Evolutionary conservation across 2,797 vertebrate genomes (phyloP), one percentile per base, ranked within the genome.

Genomic region (Pipistrellus pipistrellus): DNA sequence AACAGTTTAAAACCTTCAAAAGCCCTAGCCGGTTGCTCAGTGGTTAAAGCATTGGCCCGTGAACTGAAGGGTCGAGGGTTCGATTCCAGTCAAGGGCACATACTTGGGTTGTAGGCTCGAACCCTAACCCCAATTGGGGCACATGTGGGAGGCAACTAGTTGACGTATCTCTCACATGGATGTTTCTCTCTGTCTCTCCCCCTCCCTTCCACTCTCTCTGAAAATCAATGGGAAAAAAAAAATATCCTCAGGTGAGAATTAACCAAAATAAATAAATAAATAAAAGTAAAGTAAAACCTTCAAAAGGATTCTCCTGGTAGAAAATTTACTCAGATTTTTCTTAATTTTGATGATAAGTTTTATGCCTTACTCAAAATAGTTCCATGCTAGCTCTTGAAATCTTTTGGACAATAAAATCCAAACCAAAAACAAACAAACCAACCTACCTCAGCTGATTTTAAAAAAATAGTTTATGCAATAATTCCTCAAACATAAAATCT

Each of bases 301-400:
- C 35, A 77, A 64, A 91, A 83, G 51, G 14, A 94, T 87, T 85
- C 62, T 93, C 87, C 71, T 51, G n/a, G 35, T 46, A 81, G 64
- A 86, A 91, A 62, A 44, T 25, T 72, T 44, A 64, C 55, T 85
- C n/a, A 23, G 41, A 71, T 51, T 89, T 95, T 88, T 82, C 77
- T 91, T 64, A 66, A 86, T 51, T 85, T 66, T 82, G 66, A 85
- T 75, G 35, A 59, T 13, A 66, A 6, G 44, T 44, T 44, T 78
- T 38, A 89, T 32, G 30, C 38, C 81, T 76, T 92, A 78, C 69
- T 90, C n/a, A 88, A 91, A 94, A 93, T 3, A 93, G 44, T 77
- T 89, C 9, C 23, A 86, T 30, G 89, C 11, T 66, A 93, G 48
- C 38, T 66, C 94, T 0, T 55, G 57, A 81, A 17, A 91, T 4